These are phyloP conservation scores for Netelia fuscicornis DNA, from an alignment of 2,888 invertebrate species.

Conservation along the genomic window DNA sequence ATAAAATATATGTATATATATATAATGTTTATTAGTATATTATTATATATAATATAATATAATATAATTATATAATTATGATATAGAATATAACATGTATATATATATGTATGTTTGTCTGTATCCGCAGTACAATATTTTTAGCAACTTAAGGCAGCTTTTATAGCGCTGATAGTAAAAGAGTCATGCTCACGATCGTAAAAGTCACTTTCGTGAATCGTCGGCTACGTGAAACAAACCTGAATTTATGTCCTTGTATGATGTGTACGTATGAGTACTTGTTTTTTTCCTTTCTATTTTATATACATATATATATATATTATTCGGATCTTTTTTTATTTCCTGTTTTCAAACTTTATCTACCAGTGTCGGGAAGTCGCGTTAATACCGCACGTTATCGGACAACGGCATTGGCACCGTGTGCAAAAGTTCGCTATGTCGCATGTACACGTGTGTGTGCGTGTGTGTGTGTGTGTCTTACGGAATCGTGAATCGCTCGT, in stretches of 20 bases:
- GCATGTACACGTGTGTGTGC: not conserved
- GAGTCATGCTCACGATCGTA: constrained; percentile 29
- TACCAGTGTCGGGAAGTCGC: constrained; percentile 27
- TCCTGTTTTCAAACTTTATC: constrained; percentile 62
- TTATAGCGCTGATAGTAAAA: constrained; percentile 12
- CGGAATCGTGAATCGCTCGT: constrained; percentile 30
- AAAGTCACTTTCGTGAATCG: constrained; percentile 69
- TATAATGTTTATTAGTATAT: too few relatives aligned
- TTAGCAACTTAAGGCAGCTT: not conserved
- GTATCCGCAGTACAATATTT: not conserved
- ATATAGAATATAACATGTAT: too few relatives aligned
- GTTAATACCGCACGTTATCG: constrained; percentile 62
- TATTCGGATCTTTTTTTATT: constrained; percentile 73
- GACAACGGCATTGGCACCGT: constrained; percentile 54
- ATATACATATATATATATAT: constrained; percentile 71
- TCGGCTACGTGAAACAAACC: constrained; percentile 69
- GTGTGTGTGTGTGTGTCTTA: not conserved
- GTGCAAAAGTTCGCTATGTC: not conserved
- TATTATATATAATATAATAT: too few relatives aligned
- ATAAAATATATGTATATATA: not conserved
- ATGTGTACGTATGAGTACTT: not conserved
- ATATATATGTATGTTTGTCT: not conserved
- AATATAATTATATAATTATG: too few relatives aligned
- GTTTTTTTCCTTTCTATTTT: constrained; percentile 60
- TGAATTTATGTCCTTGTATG: constrained; percentile 72